Evolutionary conservation across 2,113 vertebrate genomes (phyloP), one percentile per base, ranked within the genome.

Genomic region (Ochotona princeps): DNA sequence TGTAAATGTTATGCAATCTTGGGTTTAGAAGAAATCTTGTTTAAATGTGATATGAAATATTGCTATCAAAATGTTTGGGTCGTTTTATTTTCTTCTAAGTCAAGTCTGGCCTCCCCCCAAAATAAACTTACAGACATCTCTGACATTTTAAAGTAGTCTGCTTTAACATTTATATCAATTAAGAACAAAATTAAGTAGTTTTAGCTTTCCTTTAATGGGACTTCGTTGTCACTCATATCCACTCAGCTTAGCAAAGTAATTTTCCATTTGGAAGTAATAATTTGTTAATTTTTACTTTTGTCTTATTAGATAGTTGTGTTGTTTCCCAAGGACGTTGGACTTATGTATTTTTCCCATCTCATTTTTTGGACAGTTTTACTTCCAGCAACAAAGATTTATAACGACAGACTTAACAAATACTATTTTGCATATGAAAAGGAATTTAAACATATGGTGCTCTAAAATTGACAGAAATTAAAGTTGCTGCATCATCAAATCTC

Each of bases 61-160:
- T 89, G 28, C 81, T 82, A 76, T 89, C 94, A 88, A 86, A 94
- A 95, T 93, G 69, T 94, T 96, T 94, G 74, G 47, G 51, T 96
- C 92, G 66, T 95, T 75, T 95, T 94, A 54, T 95, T 86, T 95
- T 91, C 80, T 94, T 97, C 95, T 96, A 91, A 92, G 80, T 96
- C 60, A 95, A 73, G 96, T 92, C 76, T 95, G 83, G 67, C 95
- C 84, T 44, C 63, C 38, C 93, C 75, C 82, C 95, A 93, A 57
- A 84, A 61, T 72, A 79, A 47, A 85, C 23, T 44, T 83, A 90
- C 38, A 96, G 83, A 88, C 20, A 1, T 91, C 85, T 57, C 18
- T 57, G 83, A 54, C 54, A 90, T 86, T 92, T 94, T 35, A 13
- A 91, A 91, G 79, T 87, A 93, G 38, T 86, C 30, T 90, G 17